A percentile compares a stretch with the other conserved stretches of the same genome.
Conservation (phyloP, 2,113 vertebrate genomes). For the Pantherophis guttatus region DNA sequence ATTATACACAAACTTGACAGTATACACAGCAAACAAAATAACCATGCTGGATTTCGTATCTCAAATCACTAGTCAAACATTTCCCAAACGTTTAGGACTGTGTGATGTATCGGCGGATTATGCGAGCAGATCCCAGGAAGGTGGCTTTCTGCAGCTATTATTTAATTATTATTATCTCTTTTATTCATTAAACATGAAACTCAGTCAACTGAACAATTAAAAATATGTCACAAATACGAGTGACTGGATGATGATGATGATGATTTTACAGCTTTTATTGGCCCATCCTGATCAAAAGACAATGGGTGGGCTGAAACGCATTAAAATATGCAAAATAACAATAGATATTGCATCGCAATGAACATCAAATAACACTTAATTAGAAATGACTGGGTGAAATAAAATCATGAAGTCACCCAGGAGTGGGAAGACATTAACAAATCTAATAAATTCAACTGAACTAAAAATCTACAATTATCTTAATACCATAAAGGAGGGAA, state of each 20-base stretch:
- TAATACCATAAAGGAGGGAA: background rate
- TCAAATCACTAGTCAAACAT: too few species aligned
- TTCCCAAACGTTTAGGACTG: too few species aligned
- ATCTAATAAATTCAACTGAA: background rate
- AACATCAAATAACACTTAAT: background rate
- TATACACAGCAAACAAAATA: too few species aligned
- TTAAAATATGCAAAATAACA: background rate
- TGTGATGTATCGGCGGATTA: too few species aligned
- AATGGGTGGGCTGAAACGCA: background rate
- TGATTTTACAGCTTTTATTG: background rate
- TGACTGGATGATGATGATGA: too few species aligned
- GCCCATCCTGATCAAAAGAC: background rate
- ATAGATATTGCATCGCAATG: background rate
- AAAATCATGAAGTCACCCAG: background rate
- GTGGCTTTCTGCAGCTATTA: background rate
- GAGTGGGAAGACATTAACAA: background rate
- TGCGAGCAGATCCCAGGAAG: too few species aligned
- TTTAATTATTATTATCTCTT: background rate
- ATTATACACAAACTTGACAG: too few species aligned
- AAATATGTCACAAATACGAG: too few species aligned
- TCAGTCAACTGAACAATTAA: too few species aligned
- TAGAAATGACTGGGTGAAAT: background rate
- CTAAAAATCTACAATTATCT: background rate
- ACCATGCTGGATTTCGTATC: too few species aligned
- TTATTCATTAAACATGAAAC: too few species aligned